Evolutionary conservation across 2,888 invertebrate species (phyloP).

Genomic region (Gymnoscelis rufifasciata): DNA sequence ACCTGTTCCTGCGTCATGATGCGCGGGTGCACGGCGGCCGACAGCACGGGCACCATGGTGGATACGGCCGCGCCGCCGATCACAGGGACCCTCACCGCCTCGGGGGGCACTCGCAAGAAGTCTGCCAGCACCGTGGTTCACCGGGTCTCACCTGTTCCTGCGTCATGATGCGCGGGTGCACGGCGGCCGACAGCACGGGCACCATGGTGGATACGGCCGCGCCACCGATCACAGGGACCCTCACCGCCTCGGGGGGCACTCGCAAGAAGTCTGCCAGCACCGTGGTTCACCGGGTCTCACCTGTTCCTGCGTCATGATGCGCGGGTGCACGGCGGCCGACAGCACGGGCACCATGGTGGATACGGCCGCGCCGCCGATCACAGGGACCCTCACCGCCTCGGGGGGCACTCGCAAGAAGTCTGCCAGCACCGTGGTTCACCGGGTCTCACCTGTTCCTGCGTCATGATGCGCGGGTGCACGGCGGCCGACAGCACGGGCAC

Average conservation of each 20-base stretch:
- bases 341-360: slow-evolving; percentile 85
- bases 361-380: slow-evolving; percentile 84
- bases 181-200: slow-evolving; percentile 82
- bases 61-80: slow-evolving; percentile 83
- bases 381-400: slow-evolving; percentile 81
- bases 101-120: slow-evolving; percentile 80
- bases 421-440: no score
- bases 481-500: slow-evolving; percentile 84
- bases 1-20: slow-evolving; percentile 69
- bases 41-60: slow-evolving; percentile 85
- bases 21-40: slow-evolving; percentile 79
- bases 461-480: slow-evolving; percentile 75
- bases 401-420: slow-evolving; percentile 81
- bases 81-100: slow-evolving; percentile 82
- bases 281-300: no score
- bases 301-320: slow-evolving; percentile 68
- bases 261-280: no score
- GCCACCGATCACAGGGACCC: slow-evolving; percentile 84
- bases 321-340: slow-evolving; percentile 80
- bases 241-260: slow-evolving; percentile 79
- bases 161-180: slow-evolving; percentile 74
- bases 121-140: no score
- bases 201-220: slow-evolving; percentile 85
- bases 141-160: slow-evolving; percentile 68
- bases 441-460: slow-evolving; percentile 62